Base-by-base conservation (phyloP, 2,888 invertebrate species). In the Crocallis elinguaria region DNA sequence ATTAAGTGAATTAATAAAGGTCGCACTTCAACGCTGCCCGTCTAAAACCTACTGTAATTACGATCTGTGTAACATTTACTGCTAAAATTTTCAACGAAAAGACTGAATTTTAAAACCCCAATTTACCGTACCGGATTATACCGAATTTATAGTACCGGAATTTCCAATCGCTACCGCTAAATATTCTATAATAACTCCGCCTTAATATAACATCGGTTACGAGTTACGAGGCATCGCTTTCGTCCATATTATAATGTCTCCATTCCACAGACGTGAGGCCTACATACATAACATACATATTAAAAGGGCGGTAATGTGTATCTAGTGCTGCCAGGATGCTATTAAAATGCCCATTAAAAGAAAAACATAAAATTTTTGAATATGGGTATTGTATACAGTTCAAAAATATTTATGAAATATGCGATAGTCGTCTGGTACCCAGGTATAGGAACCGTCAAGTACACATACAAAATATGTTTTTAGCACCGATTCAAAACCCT, bases 281-380 rank as follows among this genome's bases (percentile, higher is more conserved):
- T 50, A 53, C 38, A 59, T 60, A 50, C 53, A 50, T 56, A 53
- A 77, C 71, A 75, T 76, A 78, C 77, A n/a, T n/a, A n/a, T 75
- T 79, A 77, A 74, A 69, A 66, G 54, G 46, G 57, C 51, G 62
- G 73, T 73, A 73, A 74, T 73, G 68, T 74, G 66, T 66, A 68
- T 48, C 61, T 14, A 43, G 33, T 32, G 23, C 33, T 33, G 33
- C 43, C 43, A 43, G 29, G 8, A 8, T 12, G 13, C 9, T 16
- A 14, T n/a, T n/a, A n/a, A n/a, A n/a, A n/a, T n/a, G n/a, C n/a
- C n/a, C n/a, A n/a, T n/a, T n/a, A n/a, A n/a, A n/a, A n/a, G n/a
- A n/a, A n/a, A n/a, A n/a, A n/a, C n/a, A n/a, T n/a, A n/a, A n/a
- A n/a, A n/a, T n/a, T n/a, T n/a, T n/a, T n/a, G n/a, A n/a, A n/a